Evolutionary conservation across 2,888 invertebrate species (phyloP), one percentile per base, ranked within the genome.

Genomic region (Chironomus riparius): DNA sequence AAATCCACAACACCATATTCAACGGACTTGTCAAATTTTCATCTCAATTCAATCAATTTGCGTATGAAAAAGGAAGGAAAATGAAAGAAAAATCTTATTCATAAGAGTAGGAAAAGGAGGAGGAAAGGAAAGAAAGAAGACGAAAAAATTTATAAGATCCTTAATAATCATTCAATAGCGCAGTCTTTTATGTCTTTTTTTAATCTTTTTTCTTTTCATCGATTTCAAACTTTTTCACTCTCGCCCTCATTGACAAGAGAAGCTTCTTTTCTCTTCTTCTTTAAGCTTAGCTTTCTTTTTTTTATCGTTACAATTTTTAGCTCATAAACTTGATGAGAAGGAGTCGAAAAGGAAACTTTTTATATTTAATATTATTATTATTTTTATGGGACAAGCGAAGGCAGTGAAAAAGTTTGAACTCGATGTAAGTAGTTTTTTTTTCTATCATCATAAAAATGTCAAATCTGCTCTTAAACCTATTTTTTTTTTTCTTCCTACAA

Each of bases 131-230:
- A 38, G 38, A 38, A 38, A 38, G 38, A 38, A 38, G 38, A 38
- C 10, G 38, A 38, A 38, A 10, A 50, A 50, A 50, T 56, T 56
- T 56, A 56, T 15, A 24, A 65, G 24, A 21, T 65, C 10, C 13
- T 21, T 65, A 65, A 65, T 65, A 21, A 24, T 71, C 28, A 71
- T 24, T 71, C 56, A 71, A 71, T 48, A 72, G 72, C 72, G 61
- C 72, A 72, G 72, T 72, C 72, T 70, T 70, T 68, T 38, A 56
- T 56, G 56, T 56, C 56, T 56, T 56, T 65, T 38, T 24, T 24
- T 65, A 65, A 65, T 65, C 65, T 65, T 65, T 65, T 62, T 65
- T 65, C 24, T 13, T 38, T 38, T 65, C 22, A 65, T 24, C 21
- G 24, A 65, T 21, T 65, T 65, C 13, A 65, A 65, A 65, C 65